Evolutionary conservation across 2,797 vertebrate species (phyloP).

Genomic region (Pantherophis alleghaniensis): DNA sequence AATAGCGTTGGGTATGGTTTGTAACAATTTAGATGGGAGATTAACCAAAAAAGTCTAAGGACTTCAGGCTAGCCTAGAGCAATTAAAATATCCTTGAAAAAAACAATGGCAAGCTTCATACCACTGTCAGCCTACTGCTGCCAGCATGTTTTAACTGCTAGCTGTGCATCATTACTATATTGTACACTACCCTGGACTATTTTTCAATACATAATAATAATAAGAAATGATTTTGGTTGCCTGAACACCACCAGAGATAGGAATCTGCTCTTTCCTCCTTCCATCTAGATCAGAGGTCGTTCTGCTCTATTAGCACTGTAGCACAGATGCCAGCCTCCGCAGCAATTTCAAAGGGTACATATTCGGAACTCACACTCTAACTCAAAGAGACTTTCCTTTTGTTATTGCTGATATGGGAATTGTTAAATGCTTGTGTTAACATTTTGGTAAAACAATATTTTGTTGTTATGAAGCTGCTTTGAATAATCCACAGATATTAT

Average conservation of each 20-base stretch:
- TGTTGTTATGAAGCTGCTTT: not conserved
- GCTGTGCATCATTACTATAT: not conserved
- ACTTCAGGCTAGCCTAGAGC: not conserved
- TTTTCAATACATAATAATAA: not conserved
- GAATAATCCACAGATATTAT: not conserved
- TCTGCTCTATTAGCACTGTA: not conserved
- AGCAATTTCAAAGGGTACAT: not conserved
- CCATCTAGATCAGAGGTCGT: not conserved
- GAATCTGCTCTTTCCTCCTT: not conserved
- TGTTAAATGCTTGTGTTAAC: not conserved
- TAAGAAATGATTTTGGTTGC: not conserved
- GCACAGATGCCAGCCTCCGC: not conserved
- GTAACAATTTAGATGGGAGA: not conserved
- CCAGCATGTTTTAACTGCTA: not conserved
- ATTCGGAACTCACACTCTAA: not conserved
- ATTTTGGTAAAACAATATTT: not conserved
- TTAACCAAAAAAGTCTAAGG: not conserved
- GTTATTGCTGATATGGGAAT: not conserved
- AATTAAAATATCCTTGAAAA: not conserved
- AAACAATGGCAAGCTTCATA: not conserved
- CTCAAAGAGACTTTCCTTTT: not conserved
- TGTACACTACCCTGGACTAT: not conserved
- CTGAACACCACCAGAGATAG: not conserved
- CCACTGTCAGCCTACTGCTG: not conserved
- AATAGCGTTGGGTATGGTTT: not conserved